Percentiles rank a stretch among this genome's conserved stretches.
These are phyloP conservation scores for Drosophila sechellia DNA, from an alignment of 1,140 invertebrate genomes.

Conservation along the genomic window DNA sequence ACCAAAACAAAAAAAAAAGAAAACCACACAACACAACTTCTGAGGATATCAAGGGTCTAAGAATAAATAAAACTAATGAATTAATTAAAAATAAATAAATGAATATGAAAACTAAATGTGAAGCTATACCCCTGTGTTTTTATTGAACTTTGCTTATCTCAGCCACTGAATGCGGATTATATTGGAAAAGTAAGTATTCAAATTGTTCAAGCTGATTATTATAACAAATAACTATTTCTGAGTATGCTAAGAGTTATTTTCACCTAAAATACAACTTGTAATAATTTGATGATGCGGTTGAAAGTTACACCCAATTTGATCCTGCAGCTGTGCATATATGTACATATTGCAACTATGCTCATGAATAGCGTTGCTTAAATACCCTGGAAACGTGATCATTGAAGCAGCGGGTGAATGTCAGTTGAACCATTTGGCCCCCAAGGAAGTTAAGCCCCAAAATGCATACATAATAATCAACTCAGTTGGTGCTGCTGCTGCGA, in stretches of 20 bases:
- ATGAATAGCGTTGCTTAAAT: not conserved
- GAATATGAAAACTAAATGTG: slow-evolving; percentile 81
- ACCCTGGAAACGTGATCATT: not conserved
- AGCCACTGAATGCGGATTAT: not conserved
- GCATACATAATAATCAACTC: slow-evolving; percentile 46
- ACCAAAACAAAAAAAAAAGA: slow-evolving; percentile 53
- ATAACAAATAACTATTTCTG: no score
- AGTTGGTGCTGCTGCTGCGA: slow-evolving; percentile 10
- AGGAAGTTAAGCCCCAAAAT: slow-evolving; percentile 45
- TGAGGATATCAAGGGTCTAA: slow-evolving; percentile 83
- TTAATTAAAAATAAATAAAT: slow-evolving; percentile 83
- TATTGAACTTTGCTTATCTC: not conserved
- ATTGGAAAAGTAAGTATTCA: not conserved
- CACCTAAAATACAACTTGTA: no score
- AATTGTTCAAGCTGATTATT: not conserved
- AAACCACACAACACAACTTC: slow-evolving; percentile 68
- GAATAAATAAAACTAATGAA: slow-evolving; percentile 82
- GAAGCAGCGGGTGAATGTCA: not conserved
- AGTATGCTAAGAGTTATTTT: no score
- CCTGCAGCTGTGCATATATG: not conserved
- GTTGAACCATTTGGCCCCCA: slow-evolving; percentile 1
- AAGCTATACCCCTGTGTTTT: slow-evolving; percentile 48
- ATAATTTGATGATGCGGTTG: no score
- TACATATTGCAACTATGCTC: not conserved
- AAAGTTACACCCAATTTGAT: not conserved